A percentile compares a stretch with the other conserved stretches of the same genome.
These are phyloP conservation scores for Fistularia tabacaria DNA, from an alignment of 2,797 vertebrate species.

Conservation along the genomic window DNA sequence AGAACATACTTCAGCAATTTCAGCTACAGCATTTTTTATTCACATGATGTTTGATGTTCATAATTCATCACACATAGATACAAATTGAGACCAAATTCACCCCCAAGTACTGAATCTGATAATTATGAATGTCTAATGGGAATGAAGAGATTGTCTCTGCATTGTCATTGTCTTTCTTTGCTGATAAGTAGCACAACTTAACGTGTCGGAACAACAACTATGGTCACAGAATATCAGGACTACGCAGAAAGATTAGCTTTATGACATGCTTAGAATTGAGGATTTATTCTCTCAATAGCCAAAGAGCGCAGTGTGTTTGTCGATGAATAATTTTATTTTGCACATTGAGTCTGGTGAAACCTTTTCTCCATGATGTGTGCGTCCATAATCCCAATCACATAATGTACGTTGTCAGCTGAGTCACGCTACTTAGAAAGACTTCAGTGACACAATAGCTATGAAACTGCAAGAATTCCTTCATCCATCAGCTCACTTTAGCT, in stretches of 20 bases:
- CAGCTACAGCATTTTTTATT: no score
- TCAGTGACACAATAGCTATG: neutral
- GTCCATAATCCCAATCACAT: conserved; percentile 3
- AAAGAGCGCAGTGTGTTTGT: neutral
- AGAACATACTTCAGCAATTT: no score
- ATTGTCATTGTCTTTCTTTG: conserved; percentile 7
- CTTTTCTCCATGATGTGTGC: neutral
- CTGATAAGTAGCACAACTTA: conserved; percentile 19
- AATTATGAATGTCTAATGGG: conserved; percentile 8
- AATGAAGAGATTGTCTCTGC: conserved; percentile 8
- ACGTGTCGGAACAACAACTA: conserved; percentile 2
- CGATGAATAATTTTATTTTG: conserved; percentile 13
- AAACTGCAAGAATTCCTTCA: neutral
- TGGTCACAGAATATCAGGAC: neutral
- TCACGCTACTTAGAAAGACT: neutral
- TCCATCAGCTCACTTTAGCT: neutral
- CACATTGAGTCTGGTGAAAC: conserved; percentile 2
- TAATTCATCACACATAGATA: neutral
- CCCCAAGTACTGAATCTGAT: neutral
- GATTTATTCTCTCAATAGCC: conserved; percentile 9
- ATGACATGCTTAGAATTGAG: conserved; percentile 3
- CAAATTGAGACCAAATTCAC: conserved; percentile 7
- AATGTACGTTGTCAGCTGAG: conserved; percentile 3
- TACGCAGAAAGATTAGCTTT: conserved; percentile 12
- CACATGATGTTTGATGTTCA: no score